Percentiles rank a stretch among this genome's conserved stretches.
These are phyloP conservation scores for Oreochromis spilurus DNA, from an alignment of 2,113 vertebrate species.

Conservation along the genomic window DNA sequence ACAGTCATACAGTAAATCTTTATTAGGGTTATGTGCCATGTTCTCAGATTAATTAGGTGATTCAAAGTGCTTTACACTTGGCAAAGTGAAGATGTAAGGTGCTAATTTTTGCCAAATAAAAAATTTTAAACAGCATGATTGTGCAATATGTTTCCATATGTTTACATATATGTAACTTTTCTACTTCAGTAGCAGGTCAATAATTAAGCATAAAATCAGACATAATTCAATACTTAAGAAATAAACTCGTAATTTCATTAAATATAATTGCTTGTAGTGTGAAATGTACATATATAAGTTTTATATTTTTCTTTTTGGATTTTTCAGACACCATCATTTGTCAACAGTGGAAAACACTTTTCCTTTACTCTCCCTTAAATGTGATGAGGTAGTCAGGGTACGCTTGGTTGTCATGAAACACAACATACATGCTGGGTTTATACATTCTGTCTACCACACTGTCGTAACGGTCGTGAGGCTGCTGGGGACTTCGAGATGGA, in stretches of 20 bases:
- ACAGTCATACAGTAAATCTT: neutral
- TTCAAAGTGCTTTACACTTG: neutral
- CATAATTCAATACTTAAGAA: neutral
- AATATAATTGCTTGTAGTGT: neutral
- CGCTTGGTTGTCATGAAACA: too few species aligned
- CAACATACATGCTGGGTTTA: too few species aligned
- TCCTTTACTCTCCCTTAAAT: too few species aligned
- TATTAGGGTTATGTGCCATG: neutral
- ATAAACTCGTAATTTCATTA: neutral
- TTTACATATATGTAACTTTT: neutral
- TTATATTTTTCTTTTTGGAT: neutral
- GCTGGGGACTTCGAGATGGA: too few species aligned
- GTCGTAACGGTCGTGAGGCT: fast-evolving
- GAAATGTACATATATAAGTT: neutral
- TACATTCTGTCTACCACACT: fast-evolving
- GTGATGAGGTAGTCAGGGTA: too few species aligned
- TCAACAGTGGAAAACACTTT: neutral
- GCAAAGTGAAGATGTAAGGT: neutral
- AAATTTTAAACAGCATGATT: neutral
- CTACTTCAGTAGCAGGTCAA: neutral
- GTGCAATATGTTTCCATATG: neutral
- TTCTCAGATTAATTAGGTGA: neutral
- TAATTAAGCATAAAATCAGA: neutral
- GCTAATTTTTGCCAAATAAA: neutral
- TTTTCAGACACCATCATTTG: neutral